A percentile compares a stretch with the other conserved stretches of the same genome.
phyloP scores from a whole-genome alignment of 2,888 invertebrate species.

The Cyaniris semiargus region DNA sequence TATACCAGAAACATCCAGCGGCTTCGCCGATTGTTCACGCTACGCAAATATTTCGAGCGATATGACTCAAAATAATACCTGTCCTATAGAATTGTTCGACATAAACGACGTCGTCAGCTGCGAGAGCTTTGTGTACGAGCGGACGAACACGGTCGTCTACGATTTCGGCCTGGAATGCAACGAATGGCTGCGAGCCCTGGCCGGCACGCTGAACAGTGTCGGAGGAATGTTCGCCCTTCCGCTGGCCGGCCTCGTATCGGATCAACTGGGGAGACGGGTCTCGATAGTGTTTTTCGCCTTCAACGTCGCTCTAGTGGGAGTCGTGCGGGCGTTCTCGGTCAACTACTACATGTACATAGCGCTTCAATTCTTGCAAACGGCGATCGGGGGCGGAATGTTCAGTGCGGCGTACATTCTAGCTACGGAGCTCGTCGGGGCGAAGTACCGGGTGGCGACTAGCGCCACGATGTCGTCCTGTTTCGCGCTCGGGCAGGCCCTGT shows the following conservation, averaged over 20 bases:
- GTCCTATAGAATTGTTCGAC: constrained; percentile 60
- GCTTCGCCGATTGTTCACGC: constrained; percentile 63
- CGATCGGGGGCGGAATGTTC: constrained; percentile 68
- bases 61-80: constrained; percentile 45
- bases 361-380: constrained; percentile 65
- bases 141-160: constrained; percentile 65
- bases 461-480: constrained; percentile 86
- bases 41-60: constrained; percentile 51
- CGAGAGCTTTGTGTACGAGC: constrained; percentile 62
- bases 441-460: constrained; percentile 85
- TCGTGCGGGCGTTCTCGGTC: constrained; percentile 66
- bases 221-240: constrained; percentile 86
- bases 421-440: constrained; percentile 88
- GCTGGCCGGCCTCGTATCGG: constrained; percentile 85
- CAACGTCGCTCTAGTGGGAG: constrained; percentile 62
- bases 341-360: constrained; percentile 68
- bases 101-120: constrained; percentile 55
- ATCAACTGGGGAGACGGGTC: constrained; percentile 72
- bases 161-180: constrained; percentile 72
- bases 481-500: constrained; percentile 85
- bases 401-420: constrained; percentile 79
- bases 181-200: constrained; percentile 85
- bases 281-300: constrained; percentile 69
- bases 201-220: constrained; percentile 87
- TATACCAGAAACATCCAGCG: constrained; percentile 56